Base-by-base conservation (phyloP, 2,797 vertebrate genomes). In the Liparis tanakae region DNA sequence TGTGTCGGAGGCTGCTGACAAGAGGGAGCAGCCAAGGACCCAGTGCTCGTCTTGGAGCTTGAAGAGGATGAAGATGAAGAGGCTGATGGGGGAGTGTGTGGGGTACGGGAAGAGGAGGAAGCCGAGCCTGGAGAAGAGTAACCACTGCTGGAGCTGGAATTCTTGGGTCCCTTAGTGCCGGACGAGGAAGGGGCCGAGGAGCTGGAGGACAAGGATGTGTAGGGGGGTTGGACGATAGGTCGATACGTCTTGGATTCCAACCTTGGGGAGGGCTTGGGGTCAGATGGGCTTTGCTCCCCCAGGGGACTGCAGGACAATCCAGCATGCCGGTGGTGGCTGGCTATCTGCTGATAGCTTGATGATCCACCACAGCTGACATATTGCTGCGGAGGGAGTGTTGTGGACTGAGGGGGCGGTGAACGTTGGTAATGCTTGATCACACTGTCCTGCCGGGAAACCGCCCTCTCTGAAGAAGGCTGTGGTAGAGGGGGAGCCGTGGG, bases 351-450 rank as follows among this genome's bases (percentile, higher is more conserved):
- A 78, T 96, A 97, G 70, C 92, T 94, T 0, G 93, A 83, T 33
- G 90, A 91, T 1, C 75, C 96, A 50, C 95, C 96, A 54, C 95
- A 97, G 84, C 95, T 96, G 71, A 95, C 85, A 84, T 96, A 98
- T 48, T 96, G 97, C 89, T 97, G 96, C 17, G 97, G 91, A 4
- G 95, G 90, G 25, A 96, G 95, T 7, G 95, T 72, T 2, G 94
- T 70, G 1, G 96, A 86, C 65, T 97, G 96, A 10, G 85, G 80
- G 2, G 91, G 84, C 1, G 95, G 91, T 0, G 96, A 95, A 37
- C 95, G 93, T 85, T 97, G 96, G 89, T 96, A 98, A 92, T 97
- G 96, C 80, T 98, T 98, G 73, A 98, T 97, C 76, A 98, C 96
- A 2, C 95, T 97, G 88, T 98, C 96, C 88, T 97, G 96, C 13